These are phyloP conservation scores for Acromyrmex heyeri DNA, from an alignment of 1,140 invertebrate species.

Conservation along the genomic window DNA sequence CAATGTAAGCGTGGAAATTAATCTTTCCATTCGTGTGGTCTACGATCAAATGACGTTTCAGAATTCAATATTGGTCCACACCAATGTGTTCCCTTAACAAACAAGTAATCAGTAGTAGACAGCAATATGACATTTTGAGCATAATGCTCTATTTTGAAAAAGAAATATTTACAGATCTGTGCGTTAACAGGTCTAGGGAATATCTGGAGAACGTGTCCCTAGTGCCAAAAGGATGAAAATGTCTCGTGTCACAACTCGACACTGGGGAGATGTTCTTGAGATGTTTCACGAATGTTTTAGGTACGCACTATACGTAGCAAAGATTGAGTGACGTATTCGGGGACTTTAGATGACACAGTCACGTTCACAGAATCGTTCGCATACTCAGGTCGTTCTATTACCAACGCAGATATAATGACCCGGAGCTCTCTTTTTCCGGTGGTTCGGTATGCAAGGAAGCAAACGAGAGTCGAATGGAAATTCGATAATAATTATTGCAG, in stretches of 20 bases:
- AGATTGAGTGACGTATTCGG: conserved; percentile 53
- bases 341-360: neutral
- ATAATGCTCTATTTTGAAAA: neutral
- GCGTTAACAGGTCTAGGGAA: neutral
- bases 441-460: conserved; percentile 55
- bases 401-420: conserved; percentile 31
- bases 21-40: conserved; percentile 22
- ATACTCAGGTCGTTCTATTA: conserved; percentile 35
- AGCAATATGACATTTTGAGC: neutral
- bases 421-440: conserved; percentile 8
- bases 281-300: neutral
- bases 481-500: conserved; percentile 80
- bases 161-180: conserved; percentile 4
- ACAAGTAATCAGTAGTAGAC: neutral
- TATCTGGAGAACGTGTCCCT: neutral
- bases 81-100: conserved; percentile 14
- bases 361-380: conserved; percentile 28
- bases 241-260: conserved; percentile 23
- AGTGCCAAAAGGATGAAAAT: conserved; percentile 16
- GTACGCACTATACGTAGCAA: neutral
- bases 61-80: neutral
- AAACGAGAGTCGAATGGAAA: conserved; percentile 82
- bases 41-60: neutral
- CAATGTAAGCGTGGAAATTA: conserved; percentile 31
- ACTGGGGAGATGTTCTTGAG: neutral